phyloP scores from a whole-genome alignment of 2,797 vertebrate genomes.

The Phrynocephalus vlangalii region DNA sequence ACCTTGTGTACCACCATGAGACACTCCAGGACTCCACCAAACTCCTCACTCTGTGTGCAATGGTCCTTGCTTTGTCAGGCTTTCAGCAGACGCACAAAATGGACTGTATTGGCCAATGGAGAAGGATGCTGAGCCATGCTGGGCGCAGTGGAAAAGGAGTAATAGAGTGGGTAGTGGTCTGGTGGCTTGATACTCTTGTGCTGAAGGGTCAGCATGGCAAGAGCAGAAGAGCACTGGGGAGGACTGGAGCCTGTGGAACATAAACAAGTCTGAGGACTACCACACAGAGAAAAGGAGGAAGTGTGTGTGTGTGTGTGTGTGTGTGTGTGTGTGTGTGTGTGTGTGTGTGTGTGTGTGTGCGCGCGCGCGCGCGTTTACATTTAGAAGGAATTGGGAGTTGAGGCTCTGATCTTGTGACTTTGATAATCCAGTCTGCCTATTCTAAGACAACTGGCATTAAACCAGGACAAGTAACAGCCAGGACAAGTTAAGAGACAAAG shows the following conservation, averaged over 20 bases:
- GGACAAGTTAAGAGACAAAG: no score
- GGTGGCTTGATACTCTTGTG: neutral
- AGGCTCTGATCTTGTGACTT: no score
- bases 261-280: neutral
- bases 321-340: neutral
- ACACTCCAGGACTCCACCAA: slow-evolving; percentile 26
- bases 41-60: neutral
- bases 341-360: neutral
- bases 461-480: no score
- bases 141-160: neutral
- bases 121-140: neutral
- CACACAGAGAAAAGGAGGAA: neutral
- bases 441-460: no score
- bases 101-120: neutral
- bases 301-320: neutral
- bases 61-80: neutral
- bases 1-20: slow-evolving; percentile 12
- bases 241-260: neutral
- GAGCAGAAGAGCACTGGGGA: neutral
- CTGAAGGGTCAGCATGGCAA: neutral
- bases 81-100: neutral
- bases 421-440: neutral
- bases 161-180: neutral
- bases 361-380: neutral
- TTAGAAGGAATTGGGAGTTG: neutral